Conservation (phyloP, 2,113 vertebrate species). For the Poeciliopsis occidentalis region DNA sequence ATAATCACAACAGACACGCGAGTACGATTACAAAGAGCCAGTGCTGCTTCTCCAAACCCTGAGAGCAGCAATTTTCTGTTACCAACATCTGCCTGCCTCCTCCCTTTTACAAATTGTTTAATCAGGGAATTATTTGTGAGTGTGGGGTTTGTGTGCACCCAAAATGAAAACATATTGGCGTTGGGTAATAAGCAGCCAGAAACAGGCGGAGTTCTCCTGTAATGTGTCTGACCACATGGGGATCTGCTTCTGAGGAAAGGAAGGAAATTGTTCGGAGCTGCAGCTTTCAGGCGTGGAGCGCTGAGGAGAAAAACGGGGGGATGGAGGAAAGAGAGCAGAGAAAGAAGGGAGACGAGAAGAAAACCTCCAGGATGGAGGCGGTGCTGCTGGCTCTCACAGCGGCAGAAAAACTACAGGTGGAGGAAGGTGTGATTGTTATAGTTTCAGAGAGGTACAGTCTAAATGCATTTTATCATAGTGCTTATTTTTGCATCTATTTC, state of each 20-base stretch:
- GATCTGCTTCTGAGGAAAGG: constrained; percentile 9
- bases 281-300: constrained; percentile 2
- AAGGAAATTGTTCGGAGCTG: constrained; percentile 25
- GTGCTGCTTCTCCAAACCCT: constrained; percentile 22
- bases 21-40: constrained; percentile 15
- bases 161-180: constrained; percentile 27
- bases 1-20: constrained; percentile 12
- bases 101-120: constrained; percentile 52
- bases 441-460: no score
- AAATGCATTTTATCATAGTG: constrained; percentile 8
- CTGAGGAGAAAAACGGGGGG: not conserved
- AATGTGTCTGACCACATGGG: constrained; percentile 28
- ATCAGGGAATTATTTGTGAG: constrained; percentile 38
- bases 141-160: constrained; percentile 13
- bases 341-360: not conserved
- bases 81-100: constrained; percentile 39
- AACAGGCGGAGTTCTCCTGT: not conserved
- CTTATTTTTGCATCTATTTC: not conserved
- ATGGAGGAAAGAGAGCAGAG: not conserved
- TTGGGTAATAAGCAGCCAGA: not conserved
- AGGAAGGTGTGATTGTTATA: not conserved
- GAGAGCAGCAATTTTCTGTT: constrained; percentile 38
- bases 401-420: not conserved
- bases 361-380: not conserved
- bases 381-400: not conserved